phyloP scores from a whole-genome alignment of 2,113 vertebrate genomes.

The Epinephelus cyanopodus region DNA sequence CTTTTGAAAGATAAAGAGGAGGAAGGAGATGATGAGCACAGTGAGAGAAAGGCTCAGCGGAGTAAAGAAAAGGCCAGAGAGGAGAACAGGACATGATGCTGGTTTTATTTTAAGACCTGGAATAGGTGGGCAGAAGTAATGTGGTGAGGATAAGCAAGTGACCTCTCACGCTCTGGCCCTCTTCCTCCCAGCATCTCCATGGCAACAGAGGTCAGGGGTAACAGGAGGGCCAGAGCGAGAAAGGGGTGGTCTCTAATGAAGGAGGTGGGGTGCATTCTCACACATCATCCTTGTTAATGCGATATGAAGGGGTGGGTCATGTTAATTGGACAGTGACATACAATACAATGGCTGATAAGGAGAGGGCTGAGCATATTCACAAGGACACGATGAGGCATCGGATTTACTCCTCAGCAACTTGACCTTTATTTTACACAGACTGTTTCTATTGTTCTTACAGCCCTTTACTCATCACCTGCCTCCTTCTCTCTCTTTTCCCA shows the following conservation, averaged over 20 bases:
- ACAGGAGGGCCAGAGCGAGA: not conserved
- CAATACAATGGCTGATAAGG: conserved; percentile 45
- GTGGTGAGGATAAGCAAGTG: conserved; percentile 10
- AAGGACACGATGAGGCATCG: conserved; percentile 7
- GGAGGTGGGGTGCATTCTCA: conserved; percentile 28
- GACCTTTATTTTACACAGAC: conserved; percentile 36
- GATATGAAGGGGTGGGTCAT: conserved; percentile 55
- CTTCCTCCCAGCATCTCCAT: conserved; percentile 35
- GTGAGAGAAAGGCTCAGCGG: not conserved
- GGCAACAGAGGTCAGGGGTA: conserved; percentile 58
- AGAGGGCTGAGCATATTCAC: conserved; percentile 28
- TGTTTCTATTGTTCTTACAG: not conserved
- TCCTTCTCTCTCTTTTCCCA: conserved; percentile 2
- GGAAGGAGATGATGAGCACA: not conserved
- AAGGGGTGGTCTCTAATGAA: conserved; percentile 26
- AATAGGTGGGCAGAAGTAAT: conserved; percentile 45
- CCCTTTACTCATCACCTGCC: conserved; percentile 24
- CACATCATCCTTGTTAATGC: conserved; percentile 48
- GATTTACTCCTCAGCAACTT: not conserved
- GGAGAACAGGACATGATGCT: not conserved
- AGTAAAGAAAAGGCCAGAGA: not conserved
- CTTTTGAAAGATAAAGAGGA: not conserved
- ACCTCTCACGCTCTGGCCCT: conserved; percentile 36
- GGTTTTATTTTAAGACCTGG: conserved; percentile 51
- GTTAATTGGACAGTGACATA: conserved; percentile 59